Base-by-base conservation (phyloP, 2,113 vertebrate species). In the Pachypanchax playfairii region DNA sequence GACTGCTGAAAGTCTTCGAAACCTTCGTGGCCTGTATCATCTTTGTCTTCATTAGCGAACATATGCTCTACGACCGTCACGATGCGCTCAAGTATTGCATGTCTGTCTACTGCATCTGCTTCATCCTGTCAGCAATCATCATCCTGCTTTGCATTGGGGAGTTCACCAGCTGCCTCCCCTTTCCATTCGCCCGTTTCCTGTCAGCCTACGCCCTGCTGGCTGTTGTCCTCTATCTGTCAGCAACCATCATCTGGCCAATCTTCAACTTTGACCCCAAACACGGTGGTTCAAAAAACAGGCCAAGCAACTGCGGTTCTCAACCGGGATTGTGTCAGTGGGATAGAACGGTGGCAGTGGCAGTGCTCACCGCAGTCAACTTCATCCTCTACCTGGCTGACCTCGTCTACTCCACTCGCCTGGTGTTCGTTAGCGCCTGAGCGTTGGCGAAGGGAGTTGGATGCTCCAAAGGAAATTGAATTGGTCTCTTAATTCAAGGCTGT, bases 21-120 rank as follows among this genome's bases (percentile, higher is more conserved):
- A 95, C 94, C 82, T 97, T 94, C 2, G 83, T 94, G 10, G 95
- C 94, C 57, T 95, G 94, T 18, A 6, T 97, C 87, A 96, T 96
- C 75, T 96, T 97, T 0, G 91, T 94, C 22, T 95, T 96, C 75
- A 60, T 95, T 88, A 92, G 71, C 2, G 77, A 89, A 0, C 92
- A 57, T 0, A 0, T 73, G 8, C 22, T 84, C 17, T 96, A 96
- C 38, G 77, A 93, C n/a, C 17, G 0, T 0, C 57, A 82, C 0
- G 4, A 84, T 0, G 92, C 92, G 0, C 78, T 89, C 39, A 90
- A 93, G 71, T 96, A 93, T 92, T 96, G 95, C 53, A 86, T 96
- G 87, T 77, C 94, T 0, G 94, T 95, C 10, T 96, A 94, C 5
- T 93, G 94, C 84, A 93, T 96, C 82, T 96, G 95, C 82, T 96